Evolutionary conservation across 1,140 invertebrate genomes (phyloP).

Genomic region (Pseudomyrmex concolor): DNA sequence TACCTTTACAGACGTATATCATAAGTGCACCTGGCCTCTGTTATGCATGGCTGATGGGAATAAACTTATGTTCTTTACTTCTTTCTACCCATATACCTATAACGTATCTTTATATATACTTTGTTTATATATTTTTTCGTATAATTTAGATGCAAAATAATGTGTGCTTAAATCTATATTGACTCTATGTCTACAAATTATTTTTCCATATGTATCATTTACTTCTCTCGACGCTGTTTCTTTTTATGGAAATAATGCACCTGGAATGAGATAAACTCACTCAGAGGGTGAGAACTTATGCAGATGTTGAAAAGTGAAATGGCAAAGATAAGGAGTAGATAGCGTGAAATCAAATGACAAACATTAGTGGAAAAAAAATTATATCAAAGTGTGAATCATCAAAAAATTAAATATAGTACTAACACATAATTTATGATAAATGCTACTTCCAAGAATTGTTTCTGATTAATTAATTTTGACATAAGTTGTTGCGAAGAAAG

Average conservation of each 20-base stretch:
- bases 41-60: slow-evolving; percentile 79
- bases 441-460: not conserved
- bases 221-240: not conserved
- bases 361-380: not conserved
- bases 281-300: slow-evolving; percentile 45
- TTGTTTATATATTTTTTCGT: not conserved
- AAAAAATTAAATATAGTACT: not conserved
- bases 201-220: not conserved
- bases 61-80: slow-evolving; percentile 68
- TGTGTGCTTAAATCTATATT: not conserved
- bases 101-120: no score
- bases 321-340: slow-evolving; percentile 38
- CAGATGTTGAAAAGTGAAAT: slow-evolving; percentile 53
- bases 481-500: not conserved
- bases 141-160: slow-evolving; percentile 18
- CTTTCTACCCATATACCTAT: slow-evolving; percentile 62
- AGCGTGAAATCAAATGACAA: slow-evolving; percentile 27
- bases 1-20: slow-evolving; percentile 29
- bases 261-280: slow-evolving; percentile 48
- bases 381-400: not conserved
- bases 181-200: not conserved
- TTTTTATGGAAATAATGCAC: slow-evolving; percentile 44
- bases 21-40: slow-evolving; percentile 78
- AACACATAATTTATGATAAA: slow-evolving; percentile 12
- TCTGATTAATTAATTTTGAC: not conserved